Percentiles rank a stretch among this genome's conserved stretches.
Evolutionary conservation across 1,140 invertebrate species (phyloP).

Genomic region (Macrobrachium nipponense): DNA sequence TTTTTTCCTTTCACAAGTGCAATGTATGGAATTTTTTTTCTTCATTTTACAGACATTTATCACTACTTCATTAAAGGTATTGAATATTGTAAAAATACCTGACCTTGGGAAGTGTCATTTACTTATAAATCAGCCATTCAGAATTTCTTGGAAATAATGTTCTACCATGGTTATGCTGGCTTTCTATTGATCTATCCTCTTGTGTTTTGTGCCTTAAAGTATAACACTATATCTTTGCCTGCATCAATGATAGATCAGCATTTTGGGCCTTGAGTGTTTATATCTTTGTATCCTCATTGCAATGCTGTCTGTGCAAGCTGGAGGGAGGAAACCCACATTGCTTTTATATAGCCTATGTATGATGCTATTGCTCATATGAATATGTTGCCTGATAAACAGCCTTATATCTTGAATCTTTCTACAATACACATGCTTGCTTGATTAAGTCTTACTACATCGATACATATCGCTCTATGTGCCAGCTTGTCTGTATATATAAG

Average conservation of each 20-base stretch:
- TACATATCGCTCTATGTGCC: constrained; percentile 35
- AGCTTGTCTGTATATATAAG: too few species aligned
- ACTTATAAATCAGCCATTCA: neutral
- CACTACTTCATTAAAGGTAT: neutral
- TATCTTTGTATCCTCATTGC: too few species aligned
- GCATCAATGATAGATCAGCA: constrained; percentile 14
- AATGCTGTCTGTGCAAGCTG: too few species aligned
- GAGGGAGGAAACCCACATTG: too few species aligned
- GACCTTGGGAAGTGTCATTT: neutral
- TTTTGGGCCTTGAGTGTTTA: neutral
- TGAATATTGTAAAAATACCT: neutral
- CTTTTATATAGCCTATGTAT: neutral
- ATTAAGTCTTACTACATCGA: constrained; percentile 41
- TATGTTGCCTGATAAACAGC: constrained; percentile 56
- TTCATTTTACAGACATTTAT: neutral
- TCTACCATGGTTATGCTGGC: constrained; percentile 18
- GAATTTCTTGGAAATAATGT: neutral
- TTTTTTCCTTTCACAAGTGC: constrained; percentile 14
- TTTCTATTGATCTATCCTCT: constrained; percentile 27
- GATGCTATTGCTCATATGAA: constrained; percentile 51
- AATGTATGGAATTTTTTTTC: constrained; percentile 23
- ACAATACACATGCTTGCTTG: constrained; percentile 40
- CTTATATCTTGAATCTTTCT: constrained; percentile 38
- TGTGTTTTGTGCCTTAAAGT: constrained; percentile 54
- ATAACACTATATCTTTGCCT: constrained; percentile 29